Base-by-base conservation (phyloP, 2,797 vertebrate species). In the Bradypodion pumilum region DNA sequence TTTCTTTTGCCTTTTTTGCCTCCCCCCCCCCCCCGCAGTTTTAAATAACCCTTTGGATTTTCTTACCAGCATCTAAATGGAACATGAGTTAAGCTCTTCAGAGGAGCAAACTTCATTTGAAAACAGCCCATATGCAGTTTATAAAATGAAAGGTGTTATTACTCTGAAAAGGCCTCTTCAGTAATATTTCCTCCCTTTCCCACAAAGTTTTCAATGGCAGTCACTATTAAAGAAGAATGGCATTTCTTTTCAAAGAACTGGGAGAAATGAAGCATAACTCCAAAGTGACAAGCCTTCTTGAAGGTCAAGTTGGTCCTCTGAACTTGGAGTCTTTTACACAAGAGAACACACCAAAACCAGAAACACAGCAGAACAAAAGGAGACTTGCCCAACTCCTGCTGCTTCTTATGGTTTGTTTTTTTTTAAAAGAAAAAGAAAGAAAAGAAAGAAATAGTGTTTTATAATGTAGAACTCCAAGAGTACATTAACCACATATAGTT, bases 341-440 rank as follows among this genome's bases (percentile, higher is more conserved):
- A 52, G 16, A 27, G 2, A 65, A 56, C 37, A 56, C 8, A 63
- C 23, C 59, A 82, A 75, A 80, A 65, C 81, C 44, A 81, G 40
- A 65, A 69, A 70, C 52, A 85, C 27, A 52, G 35, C 42, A 52
- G 13, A 83, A 86, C 82, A 75, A 42, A 40, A 82, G 10, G 32
- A 75, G 46, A 40, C 42, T 44, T 4, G 25, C 49, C 66, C 44
- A 23, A 19, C 63, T 23, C 25, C 15, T 49, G n/a, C 19, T 27
- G 19, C 23, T 21, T 37, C 52, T 68, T 32, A 75, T 82, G 63
- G 69, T n/a, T 80, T 59, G 46, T 56, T 44, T 32, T 16, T 16
- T 56, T 42, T 19, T 76, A 49, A 3, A 66, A n/a, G n/a, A 56
- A n/a, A n/a, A n/a, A n/a, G n/a, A n/a, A n/a, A n/a, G n/a, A n/a